phyloP scores from a whole-genome alignment of 2,113 vertebrate species.

The Muntiacus reevesi region DNA sequence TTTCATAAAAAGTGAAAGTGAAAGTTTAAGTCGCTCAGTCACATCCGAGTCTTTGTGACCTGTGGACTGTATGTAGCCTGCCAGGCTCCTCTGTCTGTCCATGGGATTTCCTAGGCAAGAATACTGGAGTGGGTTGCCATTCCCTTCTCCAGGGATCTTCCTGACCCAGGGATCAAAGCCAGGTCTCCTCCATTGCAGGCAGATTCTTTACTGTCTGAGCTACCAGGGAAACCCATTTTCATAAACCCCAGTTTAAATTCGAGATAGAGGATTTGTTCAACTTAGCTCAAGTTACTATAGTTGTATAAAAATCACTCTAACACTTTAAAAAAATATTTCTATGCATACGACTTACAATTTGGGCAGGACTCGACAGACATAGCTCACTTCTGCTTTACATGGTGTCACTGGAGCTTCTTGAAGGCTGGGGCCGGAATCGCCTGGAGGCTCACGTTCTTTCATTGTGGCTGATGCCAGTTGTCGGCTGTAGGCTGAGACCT shows the following conservation, averaged over 20 bases:
- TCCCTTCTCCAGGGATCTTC: neutral
- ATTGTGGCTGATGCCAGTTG: rapidly evolving
- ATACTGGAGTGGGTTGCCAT: neutral
- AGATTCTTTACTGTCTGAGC: neutral
- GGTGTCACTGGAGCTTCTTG: neutral
- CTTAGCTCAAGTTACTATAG: neutral
- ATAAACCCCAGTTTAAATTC: neutral
- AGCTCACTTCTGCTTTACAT: neutral
- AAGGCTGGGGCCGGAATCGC: neutral
- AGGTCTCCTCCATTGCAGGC: neutral
- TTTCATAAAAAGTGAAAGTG: neutral
- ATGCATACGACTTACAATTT: neutral
- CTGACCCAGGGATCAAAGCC: neutral
- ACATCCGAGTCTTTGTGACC: neutral
- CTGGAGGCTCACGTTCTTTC: neutral
- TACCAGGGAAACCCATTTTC: neutral
- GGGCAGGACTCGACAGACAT: neutral
- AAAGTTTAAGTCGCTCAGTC: neutral
- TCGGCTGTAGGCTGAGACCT: neutral
- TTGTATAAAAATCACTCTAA: neutral
- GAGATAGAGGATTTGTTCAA: neutral
- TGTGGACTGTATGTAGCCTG: neutral
- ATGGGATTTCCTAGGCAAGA: neutral
- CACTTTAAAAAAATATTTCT: neutral
- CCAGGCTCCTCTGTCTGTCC: neutral